Percentiles rank a stretch among this genome's conserved stretches.
phyloP scores from a whole-genome alignment of 2,113 vertebrate genomes.

The Penelope pileata region DNA sequence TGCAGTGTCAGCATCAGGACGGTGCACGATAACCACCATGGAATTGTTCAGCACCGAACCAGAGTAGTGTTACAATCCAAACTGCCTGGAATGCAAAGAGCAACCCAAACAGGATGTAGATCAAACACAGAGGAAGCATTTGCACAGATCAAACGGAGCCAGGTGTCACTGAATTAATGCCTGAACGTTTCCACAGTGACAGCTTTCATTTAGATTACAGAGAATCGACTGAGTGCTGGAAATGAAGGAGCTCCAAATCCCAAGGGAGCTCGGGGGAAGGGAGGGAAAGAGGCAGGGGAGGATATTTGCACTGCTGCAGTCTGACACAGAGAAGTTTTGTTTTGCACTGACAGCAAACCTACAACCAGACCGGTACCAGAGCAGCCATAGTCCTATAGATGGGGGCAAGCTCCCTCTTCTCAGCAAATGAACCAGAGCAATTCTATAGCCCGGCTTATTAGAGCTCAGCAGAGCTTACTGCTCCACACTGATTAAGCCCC shows the following conservation, averaged over 20 bases:
- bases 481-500: not conserved
- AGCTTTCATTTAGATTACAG: not conserved
- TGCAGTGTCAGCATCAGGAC: not conserved
- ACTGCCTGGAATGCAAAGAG: conserved; percentile 44
- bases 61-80: not conserved
- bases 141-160: not conserved
- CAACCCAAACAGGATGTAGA: not conserved
- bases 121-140: not conserved
- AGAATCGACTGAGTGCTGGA: not conserved
- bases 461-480: not conserved
- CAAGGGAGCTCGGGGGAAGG: not conserved
- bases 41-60: not conserved
- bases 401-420: not conserved
- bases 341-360: not conserved
- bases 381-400: not conserved
- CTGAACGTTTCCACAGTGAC: not conserved
- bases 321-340: not conserved
- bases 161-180: not conserved
- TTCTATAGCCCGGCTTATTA: not conserved
- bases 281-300: not conserved
- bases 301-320: not conserved
- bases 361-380: not conserved
- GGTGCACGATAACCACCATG: not conserved
- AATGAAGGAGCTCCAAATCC: not conserved
- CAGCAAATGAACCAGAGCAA: not conserved